Evolutionary conservation across 2,888 invertebrate genomes (phyloP), one percentile per base, ranked within the genome.

Genomic region (Phania funesta): DNA sequence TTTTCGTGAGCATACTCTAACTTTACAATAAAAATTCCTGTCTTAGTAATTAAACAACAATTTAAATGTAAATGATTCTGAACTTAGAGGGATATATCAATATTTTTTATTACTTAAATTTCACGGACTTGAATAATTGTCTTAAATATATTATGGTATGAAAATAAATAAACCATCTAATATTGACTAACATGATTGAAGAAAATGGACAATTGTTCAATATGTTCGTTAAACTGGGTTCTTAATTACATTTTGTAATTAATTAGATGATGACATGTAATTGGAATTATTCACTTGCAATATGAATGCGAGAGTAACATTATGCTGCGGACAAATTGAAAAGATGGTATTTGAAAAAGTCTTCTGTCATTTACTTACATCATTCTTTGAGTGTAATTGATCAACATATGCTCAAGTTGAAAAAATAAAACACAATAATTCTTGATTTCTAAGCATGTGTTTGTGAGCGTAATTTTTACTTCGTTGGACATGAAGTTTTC

Each of bases 31-130:
- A 44, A 7, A 44, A 44, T 16, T 54, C 52, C 38, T 38, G 38
- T 32, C 32, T 29, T 16, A 44, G 13, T 58, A 11, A 64, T 50
- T 67, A 50, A 50, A 67, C 29, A 41, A 13, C 20, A n/a, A 60
- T 60, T 60, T 52, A 68, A 41, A 68, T 60, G 22, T 6, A 58
- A 67, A 67, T 64, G 6, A 20, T 54, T 64, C 29, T 65, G 3
- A 32, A 18, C 18, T 11, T 6, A 46, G 29, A 29, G 29, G 0
- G 3, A 8, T 13, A 32, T 6, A 29, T 29, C 29, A 6, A 29
- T 11, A n/a, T 41, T 16, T 41, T 6, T 32, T 8, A 32, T 4
- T 4, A 64, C n/a, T 58, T 20, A 44, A 20, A 46, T 35, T 2
- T 46, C 38, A 71, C 16, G 22, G 20, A 22, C 35, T 13, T n/a